Conservation (phyloP, 2,797 vertebrate species). For the Pelochelys cantorii region DNA sequence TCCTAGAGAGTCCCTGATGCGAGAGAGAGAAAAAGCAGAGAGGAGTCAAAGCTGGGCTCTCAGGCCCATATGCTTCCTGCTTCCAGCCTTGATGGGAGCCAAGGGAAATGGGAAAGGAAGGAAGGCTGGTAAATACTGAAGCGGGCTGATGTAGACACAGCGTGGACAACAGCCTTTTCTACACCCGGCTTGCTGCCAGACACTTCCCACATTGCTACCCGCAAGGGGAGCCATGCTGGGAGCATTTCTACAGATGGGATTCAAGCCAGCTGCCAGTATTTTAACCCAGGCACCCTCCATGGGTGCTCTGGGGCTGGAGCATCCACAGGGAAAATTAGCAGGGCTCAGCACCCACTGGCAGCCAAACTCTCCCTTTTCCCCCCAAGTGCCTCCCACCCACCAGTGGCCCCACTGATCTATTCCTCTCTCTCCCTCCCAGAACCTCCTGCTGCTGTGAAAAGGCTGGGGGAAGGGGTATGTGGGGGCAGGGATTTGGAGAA, state of each 20-base stretch:
- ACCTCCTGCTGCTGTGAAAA: too few relatives aligned
- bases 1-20: not conserved
- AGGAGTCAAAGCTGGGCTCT: constrained; percentile 48
- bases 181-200: not conserved
- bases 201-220: not conserved
- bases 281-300: not conserved
- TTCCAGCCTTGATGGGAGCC: constrained; percentile 9
- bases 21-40: constrained; percentile 16
- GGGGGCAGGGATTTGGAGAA: too few relatives aligned
- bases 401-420: too few relatives aligned
- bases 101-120: constrained; percentile 62
- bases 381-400: too few relatives aligned
- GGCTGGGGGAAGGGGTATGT: too few relatives aligned
- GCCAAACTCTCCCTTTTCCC: too few relatives aligned
- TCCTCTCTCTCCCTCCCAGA: too few relatives aligned
- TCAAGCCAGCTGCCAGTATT: not conserved
- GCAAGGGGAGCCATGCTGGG: accelerated
- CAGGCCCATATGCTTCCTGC: constrained; percentile 69
- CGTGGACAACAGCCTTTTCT: constrained; percentile 72
- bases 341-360: too few relatives aligned
- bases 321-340: too few relatives aligned
- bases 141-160: constrained; percentile 4
- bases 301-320: too few relatives aligned
- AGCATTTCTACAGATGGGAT: not conserved
- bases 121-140: constrained; percentile 15